phyloP scores from a whole-genome alignment of 1,140 invertebrate species.

The Danaus plexippus region DNA sequence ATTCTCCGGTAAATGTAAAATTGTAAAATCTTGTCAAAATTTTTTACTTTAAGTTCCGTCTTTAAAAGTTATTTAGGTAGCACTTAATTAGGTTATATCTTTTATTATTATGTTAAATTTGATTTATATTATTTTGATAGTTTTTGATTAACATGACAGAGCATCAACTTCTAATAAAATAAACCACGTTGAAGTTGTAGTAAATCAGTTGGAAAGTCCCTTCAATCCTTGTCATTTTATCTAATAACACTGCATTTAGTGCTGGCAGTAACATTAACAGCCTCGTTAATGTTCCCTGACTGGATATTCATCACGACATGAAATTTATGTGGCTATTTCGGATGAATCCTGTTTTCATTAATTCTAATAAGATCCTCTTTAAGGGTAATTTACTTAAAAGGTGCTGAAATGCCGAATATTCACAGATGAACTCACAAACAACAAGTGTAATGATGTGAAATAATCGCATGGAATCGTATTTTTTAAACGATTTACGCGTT shows the following conservation, averaged over 20 bases:
- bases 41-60: too few relatives aligned
- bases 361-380: conserved; percentile 38
- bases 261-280: conserved; percentile 13
- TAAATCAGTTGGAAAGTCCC: too few relatives aligned
- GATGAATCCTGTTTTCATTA: conserved; percentile 42
- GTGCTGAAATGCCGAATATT: conserved; percentile 18
- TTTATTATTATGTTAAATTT: too few relatives aligned
- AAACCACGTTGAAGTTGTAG: too few relatives aligned
- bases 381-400: conserved; percentile 42
- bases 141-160: too few relatives aligned
- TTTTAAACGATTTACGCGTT: too few relatives aligned
- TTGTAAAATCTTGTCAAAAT: too few relatives aligned
- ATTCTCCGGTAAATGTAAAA: too few relatives aligned
- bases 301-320: conserved; percentile 32
- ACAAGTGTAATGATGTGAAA: conserved; percentile 4
- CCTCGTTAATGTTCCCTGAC: conserved; percentile 21
- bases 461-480: not conserved
- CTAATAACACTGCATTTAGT: conserved; percentile 14
- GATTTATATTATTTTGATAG: too few relatives aligned
- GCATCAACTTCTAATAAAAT: too few relatives aligned
- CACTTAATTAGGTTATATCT: too few relatives aligned
- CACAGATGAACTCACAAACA: conserved; percentile 12
- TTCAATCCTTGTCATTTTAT: conserved; percentile 1
- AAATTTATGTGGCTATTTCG: conserved; percentile 43
- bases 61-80: too few relatives aligned